Conservation (phyloP, 2,797 vertebrate genomes). For the Notamacropus eugenii region DNA sequence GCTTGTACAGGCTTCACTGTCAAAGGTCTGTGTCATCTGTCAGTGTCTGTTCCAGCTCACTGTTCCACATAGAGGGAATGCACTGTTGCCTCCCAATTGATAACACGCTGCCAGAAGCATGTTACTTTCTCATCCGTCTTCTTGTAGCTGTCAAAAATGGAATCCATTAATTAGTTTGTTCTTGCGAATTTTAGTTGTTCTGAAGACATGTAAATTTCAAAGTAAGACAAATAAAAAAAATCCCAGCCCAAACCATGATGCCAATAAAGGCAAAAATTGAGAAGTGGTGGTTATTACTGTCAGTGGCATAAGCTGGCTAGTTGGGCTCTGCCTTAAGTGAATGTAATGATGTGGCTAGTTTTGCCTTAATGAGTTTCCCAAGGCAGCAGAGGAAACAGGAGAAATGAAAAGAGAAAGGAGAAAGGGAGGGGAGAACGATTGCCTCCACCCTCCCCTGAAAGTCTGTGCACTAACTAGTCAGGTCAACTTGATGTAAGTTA, state of each 20-base stretch:
- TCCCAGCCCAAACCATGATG: constrained; percentile 72
- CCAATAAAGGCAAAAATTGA: constrained; percentile 74
- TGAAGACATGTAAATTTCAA: constrained; percentile 86
- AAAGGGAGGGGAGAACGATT: constrained; percentile 9
- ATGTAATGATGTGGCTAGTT: constrained; percentile 84
- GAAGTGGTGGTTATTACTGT: constrained; percentile 79
- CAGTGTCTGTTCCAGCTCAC: constrained; percentile 97
- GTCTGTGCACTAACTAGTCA: constrained; percentile 70
- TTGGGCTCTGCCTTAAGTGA: constrained; percentile 79
- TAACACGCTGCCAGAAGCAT: constrained; percentile 90
- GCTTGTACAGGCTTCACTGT: constrained; percentile 94
- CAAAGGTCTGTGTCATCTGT: constrained; percentile 94
- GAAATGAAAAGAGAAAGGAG: constrained; percentile 60
- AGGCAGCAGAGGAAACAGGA: constrained; percentile 51
- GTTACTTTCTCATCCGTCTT: constrained; percentile 92
- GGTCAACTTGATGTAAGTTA: constrained; percentile 76
- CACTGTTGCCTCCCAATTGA: constrained; percentile 92
- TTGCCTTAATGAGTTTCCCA: constrained; percentile 84
- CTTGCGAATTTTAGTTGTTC: constrained; percentile 88
- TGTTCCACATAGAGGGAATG: constrained; percentile 91
- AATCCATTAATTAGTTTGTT: constrained; percentile 95
- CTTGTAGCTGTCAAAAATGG: constrained; percentile 95
- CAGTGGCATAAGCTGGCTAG: constrained; percentile 69
- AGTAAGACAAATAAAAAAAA: constrained; percentile 79
- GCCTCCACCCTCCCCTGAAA: not conserved